Evolutionary conservation across 2,113 vertebrate species (phyloP), one percentile per base, ranked within the genome.

Genomic region (Scartelaos histophorus): DNA sequence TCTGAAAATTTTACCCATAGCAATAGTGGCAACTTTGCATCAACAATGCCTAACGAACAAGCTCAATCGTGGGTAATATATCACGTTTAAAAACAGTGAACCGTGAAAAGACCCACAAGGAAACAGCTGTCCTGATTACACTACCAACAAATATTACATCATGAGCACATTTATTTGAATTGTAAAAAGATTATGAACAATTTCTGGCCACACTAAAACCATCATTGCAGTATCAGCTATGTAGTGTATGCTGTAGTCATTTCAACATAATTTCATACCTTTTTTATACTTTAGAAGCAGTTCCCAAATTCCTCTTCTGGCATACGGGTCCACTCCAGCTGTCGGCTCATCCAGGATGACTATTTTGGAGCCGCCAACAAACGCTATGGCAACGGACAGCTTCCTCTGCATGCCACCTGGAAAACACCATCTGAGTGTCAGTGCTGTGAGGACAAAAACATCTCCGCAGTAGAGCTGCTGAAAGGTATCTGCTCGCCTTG

Each of bases 361-460:
- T 53, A 99, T 95, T 73, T 95, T 96, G 24, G 98, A 99, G 38
- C 96, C 96, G 1, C 98, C 98, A 0, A 98, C 97, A 80, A 99
- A 99, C 0, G 98, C 98, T 72, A 99, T 93, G 17, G 98, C 98
- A 82, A 99, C 96, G 0, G 97, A 99, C 38, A 99, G 93, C 75
- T 99, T 99, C 81, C 98, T 96, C 90, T 99, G 96, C 98, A 99
- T 99, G 54, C 98, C 98, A 79, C 97, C 98, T 99, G 58, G 1
- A 66, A 85, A 53, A 81, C 62, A 82, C 2, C 25, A 60, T 12
- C 3, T 12, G 2, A 3, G 49, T 2, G 13, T 24, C 46, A 10
- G 53, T 61, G 12, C 7, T 66, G 5, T 15, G 7, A 54, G 58
- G 17, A 67, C 24, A 65, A 57, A 57, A 24, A 58, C 56, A 58